Evolutionary conservation across 2,888 invertebrate genomes (phyloP), one percentile per base, ranked within the genome.

Genomic region (Trichopoda pennipes): DNA sequence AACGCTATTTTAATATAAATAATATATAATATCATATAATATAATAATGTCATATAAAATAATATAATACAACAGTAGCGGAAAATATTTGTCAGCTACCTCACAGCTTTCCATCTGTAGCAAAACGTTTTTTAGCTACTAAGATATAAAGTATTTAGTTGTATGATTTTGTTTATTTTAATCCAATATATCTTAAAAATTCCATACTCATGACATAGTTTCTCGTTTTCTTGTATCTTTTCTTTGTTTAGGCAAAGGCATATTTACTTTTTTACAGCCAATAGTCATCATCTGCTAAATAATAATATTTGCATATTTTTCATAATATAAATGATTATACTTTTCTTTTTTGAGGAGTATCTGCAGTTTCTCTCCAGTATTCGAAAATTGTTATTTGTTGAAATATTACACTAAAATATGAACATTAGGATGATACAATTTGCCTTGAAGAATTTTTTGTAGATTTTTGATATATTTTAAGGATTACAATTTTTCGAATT

Each of bases 271-370:
- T 47, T 70, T 53, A 42, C 44, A 38, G 28, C 35, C 32, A n/a
- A 70, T 38, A 58, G 19, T 51, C 51, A 14, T 74, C 49, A 64
- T 56, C 32, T 58, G 14, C 19, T 14, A 58, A 21, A 42, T 38
- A 70, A 74, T 64, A 81, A 75, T 82, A 82, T 82, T 81, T 82
- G 78, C 81, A 82, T 82, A 78, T 70, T 66, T 78, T 78, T 78
- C 70, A 72, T 68, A 75, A 75, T 61, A 69, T 21, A 73, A 9
- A 44, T 32, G 12, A n/a, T 42, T 53, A 12, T 28, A 42, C 53
- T 51, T 35, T 12, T 28, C 21, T 47, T 19, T 32, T 6, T 21
- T 35, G 0, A 21, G 47, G 42, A 42, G 44, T 68, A 12, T 35
- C 47, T 69, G 32, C 3, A 9, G 16, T 32, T 4, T 10, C 35